phyloP scores from a whole-genome alignment of 2,888 invertebrate genomes.

The Anoncus sp. region DNA sequence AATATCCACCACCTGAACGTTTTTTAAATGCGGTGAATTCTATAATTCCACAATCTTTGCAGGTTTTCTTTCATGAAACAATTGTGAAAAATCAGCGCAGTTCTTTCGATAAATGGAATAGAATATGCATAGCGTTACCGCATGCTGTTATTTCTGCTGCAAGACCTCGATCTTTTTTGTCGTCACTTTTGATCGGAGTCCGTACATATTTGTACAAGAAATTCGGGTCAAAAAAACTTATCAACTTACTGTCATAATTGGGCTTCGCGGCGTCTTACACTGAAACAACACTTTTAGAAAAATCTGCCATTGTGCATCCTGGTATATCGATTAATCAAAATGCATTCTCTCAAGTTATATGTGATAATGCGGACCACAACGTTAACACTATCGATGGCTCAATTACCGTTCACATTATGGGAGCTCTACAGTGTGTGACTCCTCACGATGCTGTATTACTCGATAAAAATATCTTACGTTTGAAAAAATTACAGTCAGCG shows the following conservation, averaged over 20 bases:
- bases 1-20: constrained; percentile 62
- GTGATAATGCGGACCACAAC: constrained; percentile 26
- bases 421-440: constrained; percentile 30
- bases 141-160: constrained; percentile 62
- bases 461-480: neutral
- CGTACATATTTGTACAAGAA: constrained; percentile 56
- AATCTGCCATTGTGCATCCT: constrained; percentile 48
- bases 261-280: constrained; percentile 62
- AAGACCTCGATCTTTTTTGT: constrained; percentile 58
- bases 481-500: constrained; percentile 24
- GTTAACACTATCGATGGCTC: constrained; percentile 21
- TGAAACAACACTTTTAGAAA: constrained; percentile 53
- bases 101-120: constrained; percentile 17
- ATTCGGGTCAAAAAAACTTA: constrained; percentile 62
- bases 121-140: neutral
- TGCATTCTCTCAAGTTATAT: constrained; percentile 31
- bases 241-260: constrained; percentile 61
- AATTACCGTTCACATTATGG: constrained; percentile 20
- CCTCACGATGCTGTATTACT: constrained; percentile 6
- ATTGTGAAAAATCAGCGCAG: constrained; percentile 14
- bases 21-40: constrained; percentile 59
- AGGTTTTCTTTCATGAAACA: constrained; percentile 34
- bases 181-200: constrained; percentile 53
- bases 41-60: constrained; percentile 56
- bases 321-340: constrained; percentile 31